Base-by-base conservation (phyloP, 2,888 invertebrate genomes). In the Nyleta sp. region DNA sequence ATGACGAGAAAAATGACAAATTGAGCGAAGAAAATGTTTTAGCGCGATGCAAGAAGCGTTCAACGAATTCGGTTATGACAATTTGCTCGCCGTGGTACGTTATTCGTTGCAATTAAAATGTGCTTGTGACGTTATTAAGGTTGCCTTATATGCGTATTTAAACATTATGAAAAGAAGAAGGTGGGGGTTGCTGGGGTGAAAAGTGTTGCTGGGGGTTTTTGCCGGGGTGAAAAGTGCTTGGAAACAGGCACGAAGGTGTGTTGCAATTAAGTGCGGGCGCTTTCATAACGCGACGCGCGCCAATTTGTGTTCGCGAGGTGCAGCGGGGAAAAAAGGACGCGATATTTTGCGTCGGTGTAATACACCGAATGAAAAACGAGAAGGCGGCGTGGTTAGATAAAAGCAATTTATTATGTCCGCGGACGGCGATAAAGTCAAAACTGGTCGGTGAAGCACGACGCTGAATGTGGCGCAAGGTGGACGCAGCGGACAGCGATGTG, bases 391-490 rank as follows among this genome's bases (percentile, higher is more conserved):
- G 80, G 77, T 80, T 82, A 72, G 84, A 83, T 83, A 84, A 81
- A 82, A 82, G 80, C 81, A 79, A 84, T 84, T 83, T 82, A 81
- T 84, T 84, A 84, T 80, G 80, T 76, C 72, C 80, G 71, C 64
- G 76, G 74, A 80, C 82, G 68, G 80, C 80, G 83, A 82, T 84
- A 82, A 82, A 82, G 81, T 80, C 72, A 68, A 72, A 82, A 79
- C 76, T 53, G 50, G 75, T 79, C 40, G 80, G 64, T 62, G 64
- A 71, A 57, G 74, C 75, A 70, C 40, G 65, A 46, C 52, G 31
- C 53, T 24, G 62, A 80, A 80, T 80, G 62, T 71, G 65, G 74
- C 20, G 72, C 75, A 67, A 72, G 78, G 78, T 74, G 68, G 78
- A 70, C 53, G 70, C 67, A 24, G 42, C 70, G 76, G 70, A 70